These are phyloP conservation scores for Pyrrhosoma nymphula DNA, from an alignment of 2,888 invertebrate species.

Conservation along the genomic window DNA sequence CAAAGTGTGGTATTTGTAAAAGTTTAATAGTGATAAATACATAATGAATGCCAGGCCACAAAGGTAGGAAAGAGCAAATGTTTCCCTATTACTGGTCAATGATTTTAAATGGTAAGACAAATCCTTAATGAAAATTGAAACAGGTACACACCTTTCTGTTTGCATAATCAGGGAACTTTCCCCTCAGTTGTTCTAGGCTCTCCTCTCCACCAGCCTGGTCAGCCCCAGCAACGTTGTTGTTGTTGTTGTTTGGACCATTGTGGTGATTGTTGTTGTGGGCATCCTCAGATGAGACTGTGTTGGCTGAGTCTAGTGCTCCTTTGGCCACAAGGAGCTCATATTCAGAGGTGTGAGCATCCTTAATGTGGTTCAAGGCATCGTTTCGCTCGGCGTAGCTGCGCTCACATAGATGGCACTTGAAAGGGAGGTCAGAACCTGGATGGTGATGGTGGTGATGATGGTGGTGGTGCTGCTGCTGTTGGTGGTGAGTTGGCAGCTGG, in stretches of 20 bases:
- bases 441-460: conserved; percentile 69
- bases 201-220: conserved; percentile 82
- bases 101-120: too few relatives aligned
- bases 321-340: conserved; percentile 91
- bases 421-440: conserved; percentile 84
- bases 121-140: too few relatives aligned
- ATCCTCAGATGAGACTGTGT: conserved; percentile 78
- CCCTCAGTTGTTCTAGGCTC: conserved; percentile 84
- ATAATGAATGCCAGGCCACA: too few relatives aligned
- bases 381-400: conserved; percentile 89
- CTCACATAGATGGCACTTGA: conserved; percentile 96
- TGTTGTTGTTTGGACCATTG: conserved; percentile 72
- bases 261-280: conserved; percentile 75
- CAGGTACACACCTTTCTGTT: conserved; percentile 86
- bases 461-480: conserved; percentile 75
- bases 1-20: too few relatives aligned
- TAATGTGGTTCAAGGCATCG: conserved; percentile 90
- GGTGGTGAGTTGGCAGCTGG: conserved; percentile 73
- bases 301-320: conserved; percentile 85
- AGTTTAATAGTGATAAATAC: too few relatives aligned
- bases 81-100: too few relatives aligned
- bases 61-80: too few relatives aligned
- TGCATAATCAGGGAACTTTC: conserved; percentile 92
- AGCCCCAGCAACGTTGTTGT: conserved; percentile 67
- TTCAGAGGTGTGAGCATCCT: conserved; percentile 86